Percentiles rank a stretch among this genome's conserved stretches.
These are phyloP conservation scores for Mayetiola destructor DNA, from an alignment of 2,888 invertebrate species.

Conservation along the genomic window DNA sequence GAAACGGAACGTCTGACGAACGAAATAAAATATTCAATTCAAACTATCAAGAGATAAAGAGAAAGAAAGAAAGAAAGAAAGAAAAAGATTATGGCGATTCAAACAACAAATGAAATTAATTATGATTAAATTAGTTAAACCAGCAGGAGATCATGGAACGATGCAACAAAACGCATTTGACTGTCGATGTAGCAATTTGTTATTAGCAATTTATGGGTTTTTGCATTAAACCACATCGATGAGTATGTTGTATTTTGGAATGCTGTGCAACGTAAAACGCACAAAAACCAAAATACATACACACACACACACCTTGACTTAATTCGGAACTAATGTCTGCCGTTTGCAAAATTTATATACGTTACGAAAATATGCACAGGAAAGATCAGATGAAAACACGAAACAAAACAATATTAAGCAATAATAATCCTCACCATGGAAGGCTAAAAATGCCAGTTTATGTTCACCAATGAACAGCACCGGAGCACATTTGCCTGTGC, in stretches of 20 bases:
- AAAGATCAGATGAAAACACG: not conserved
- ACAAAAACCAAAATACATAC: no score
- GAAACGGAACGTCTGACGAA: no score
- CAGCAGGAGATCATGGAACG: not conserved
- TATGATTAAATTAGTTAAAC: constrained; percentile 10
- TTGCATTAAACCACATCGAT: not conserved
- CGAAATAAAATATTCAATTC: constrained; percentile 7
- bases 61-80: no score
- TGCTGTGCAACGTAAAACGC: no score
- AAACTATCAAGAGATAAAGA: no score
- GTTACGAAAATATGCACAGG: not conserved
- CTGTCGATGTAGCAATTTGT: constrained; percentile 2
- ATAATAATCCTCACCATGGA: no score
- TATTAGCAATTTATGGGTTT: constrained; percentile 6
- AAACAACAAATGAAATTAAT: constrained; percentile 12
- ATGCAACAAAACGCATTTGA: not conserved
- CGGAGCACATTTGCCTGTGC: not conserved
- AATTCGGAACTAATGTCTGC: not conserved
- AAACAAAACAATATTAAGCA: not conserved
- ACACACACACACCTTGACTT: constrained; percentile 1
- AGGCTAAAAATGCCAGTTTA: no score
- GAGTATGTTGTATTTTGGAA: not conserved
- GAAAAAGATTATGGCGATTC: constrained; percentile 3
- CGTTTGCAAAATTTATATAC: no score
- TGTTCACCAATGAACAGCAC: not conserved